A percentile compares a stretch with the other conserved stretches of the same genome.
phyloP scores from a whole-genome alignment of 2,888 invertebrate genomes.

The Neria commutata region DNA sequence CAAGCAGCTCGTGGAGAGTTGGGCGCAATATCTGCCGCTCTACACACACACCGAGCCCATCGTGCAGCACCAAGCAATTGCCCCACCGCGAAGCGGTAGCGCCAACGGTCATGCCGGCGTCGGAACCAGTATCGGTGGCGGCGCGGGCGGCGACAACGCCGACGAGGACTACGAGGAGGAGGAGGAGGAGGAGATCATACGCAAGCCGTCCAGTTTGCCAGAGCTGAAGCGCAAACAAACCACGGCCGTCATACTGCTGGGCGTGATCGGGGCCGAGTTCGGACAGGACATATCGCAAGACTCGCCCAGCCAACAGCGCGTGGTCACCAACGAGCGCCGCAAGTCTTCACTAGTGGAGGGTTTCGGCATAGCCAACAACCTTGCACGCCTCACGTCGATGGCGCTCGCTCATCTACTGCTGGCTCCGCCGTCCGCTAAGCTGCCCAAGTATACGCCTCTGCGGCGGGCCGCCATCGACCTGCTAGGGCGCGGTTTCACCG shows the following conservation, averaged over 20 bases:
- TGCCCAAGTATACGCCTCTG: slow-evolving; percentile 92
- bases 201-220: slow-evolving; percentile 83
- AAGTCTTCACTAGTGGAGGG: slow-evolving; percentile 87
- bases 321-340: slow-evolving; percentile 63
- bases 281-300: slow-evolving; percentile 89
- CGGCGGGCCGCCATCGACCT: slow-evolving; percentile 96
- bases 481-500: slow-evolving; percentile 95
- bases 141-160: slow-evolving; percentile 33
- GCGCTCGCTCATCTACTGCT: slow-evolving; percentile 91
- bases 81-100: slow-evolving; percentile 40
- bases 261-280: slow-evolving; percentile 98
- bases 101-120: slow-evolving; percentile 24
- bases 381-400: slow-evolving; percentile 91
- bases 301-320: slow-evolving; percentile 61
- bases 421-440: slow-evolving; percentile 80
- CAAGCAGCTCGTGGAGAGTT: slow-evolving; percentile 89
- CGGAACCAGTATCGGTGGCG: slow-evolving; percentile 25
- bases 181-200: slow-evolving; percentile 83
- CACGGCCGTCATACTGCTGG: slow-evolving; percentile 93
- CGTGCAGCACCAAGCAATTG: slow-evolving; percentile 63
- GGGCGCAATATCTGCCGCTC: slow-evolving; percentile 94
- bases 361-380: slow-evolving; percentile 82
- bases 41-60: slow-evolving; percentile 83
- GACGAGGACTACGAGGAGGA: slow-evolving; percentile 77
- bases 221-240: slow-evolving; percentile 94